Evolutionary conservation across 2,888 invertebrate genomes (phyloP).

Genomic region (Latrodectus elegans): DNA sequence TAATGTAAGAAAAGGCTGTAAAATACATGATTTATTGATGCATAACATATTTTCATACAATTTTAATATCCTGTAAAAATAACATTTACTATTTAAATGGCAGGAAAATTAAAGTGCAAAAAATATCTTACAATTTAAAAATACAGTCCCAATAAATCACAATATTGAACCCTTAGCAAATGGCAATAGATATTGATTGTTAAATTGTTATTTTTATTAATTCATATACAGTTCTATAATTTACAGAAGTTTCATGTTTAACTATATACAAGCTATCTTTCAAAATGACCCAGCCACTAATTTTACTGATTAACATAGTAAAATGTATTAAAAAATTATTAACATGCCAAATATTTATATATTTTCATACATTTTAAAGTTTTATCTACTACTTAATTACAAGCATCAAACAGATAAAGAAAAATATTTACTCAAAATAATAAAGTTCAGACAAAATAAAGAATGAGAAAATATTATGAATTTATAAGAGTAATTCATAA

Average conservation of each 20-base stretch:
- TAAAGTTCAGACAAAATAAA: no score
- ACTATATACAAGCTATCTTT: constrained; percentile 1
- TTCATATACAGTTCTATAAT: neutral
- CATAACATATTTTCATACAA: neutral
- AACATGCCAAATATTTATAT: no score
- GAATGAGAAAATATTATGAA: no score
- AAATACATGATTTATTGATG: constrained; percentile 2
- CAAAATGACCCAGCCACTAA: neutral
- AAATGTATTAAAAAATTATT: no score
- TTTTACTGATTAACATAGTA: neutral
- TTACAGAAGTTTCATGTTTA: neutral
- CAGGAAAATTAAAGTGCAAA: constrained; percentile 11
- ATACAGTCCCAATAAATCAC: constrained; percentile 1
- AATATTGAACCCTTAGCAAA: neutral
- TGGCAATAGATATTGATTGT: neutral
- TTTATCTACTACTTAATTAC: no score
- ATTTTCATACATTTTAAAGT: no score
- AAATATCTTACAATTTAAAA: constrained; percentile 37
- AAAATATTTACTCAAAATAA: no score
- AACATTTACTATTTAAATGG: neutral
- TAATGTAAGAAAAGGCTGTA: neutral
- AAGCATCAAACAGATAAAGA: no score
- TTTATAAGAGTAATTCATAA: no score
- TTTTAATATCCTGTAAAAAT: neutral
- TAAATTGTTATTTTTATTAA: constrained; percentile 1